phyloP scores from a whole-genome alignment of 2,888 invertebrate species.

The Euproctis similis region DNA sequence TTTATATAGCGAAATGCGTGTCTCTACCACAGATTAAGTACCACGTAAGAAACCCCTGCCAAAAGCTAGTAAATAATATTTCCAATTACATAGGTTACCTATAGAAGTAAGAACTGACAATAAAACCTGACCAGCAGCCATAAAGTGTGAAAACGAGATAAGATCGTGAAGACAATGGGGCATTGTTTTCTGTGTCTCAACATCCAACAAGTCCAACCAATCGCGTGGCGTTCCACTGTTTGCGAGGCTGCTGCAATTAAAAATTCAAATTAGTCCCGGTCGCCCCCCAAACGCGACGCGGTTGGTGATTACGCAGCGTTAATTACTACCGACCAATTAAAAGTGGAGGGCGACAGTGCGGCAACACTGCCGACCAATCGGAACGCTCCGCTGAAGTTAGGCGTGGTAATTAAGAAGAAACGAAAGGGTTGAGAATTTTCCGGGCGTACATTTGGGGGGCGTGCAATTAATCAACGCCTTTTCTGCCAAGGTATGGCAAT shows the following conservation, averaged over 20 bases:
- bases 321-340: slow-evolving; percentile 72
- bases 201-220: slow-evolving; percentile 45
- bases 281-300: slow-evolving; percentile 57
- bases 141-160: slow-evolving; percentile 24
- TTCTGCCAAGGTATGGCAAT: slow-evolving; percentile 39
- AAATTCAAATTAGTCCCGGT: slow-evolving; percentile 70
- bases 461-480: slow-evolving; percentile 61
- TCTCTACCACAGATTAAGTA: too few species aligned
- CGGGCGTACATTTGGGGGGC: slow-evolving; percentile 53
- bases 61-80: too few species aligned
- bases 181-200: slow-evolving; percentile 51
- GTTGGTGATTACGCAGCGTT: slow-evolving; percentile 68
- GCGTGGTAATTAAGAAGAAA: slow-evolving; percentile 70
- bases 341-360: slow-evolving; percentile 54
- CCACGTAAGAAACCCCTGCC: too few species aligned
- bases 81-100: too few species aligned
- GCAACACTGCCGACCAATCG: slow-evolving; percentile 48
- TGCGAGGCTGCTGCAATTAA: slow-evolving; percentile 55
- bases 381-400: slow-evolving; percentile 56
- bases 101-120: too few species aligned
- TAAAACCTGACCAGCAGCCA: too few species aligned
- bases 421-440: slow-evolving; percentile 73
- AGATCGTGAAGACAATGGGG: slow-evolving; percentile 49
- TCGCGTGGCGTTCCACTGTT: slow-evolving; percentile 30
- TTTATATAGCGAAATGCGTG: too few species aligned